These are phyloP conservation scores for Cygnus buccinator DNA, from an alignment of 2,113 vertebrate species.

Conservation along the genomic window DNA sequence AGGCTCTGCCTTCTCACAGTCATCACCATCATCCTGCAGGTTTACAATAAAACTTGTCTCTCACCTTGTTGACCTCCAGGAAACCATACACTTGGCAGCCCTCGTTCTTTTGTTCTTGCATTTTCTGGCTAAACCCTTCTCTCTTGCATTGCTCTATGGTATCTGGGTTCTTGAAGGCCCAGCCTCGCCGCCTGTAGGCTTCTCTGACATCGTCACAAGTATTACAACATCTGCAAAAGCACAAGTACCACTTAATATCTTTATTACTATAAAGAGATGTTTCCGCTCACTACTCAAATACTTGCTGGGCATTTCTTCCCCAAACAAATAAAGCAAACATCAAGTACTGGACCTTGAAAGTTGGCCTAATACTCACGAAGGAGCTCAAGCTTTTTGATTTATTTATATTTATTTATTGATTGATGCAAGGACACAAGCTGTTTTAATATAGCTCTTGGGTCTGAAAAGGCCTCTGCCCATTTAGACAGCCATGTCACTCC, in stretches of 20 bases:
- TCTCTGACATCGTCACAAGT: slow-evolving; percentile 97
- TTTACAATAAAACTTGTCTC: slow-evolving; percentile 2
- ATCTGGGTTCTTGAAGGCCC: slow-evolving; percentile 97
- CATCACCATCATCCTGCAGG: background rate
- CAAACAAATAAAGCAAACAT: background rate
- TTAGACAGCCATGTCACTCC: background rate
- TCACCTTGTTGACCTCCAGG: slow-evolving; percentile 97
- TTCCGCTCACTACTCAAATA: background rate
- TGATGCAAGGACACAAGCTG: background rate
- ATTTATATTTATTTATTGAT: background rate
- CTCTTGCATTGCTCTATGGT: slow-evolving; percentile 96
- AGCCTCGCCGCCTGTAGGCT: slow-evolving; percentile 93
- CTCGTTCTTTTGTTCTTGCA: slow-evolving; percentile 99
- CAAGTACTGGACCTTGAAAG: background rate
- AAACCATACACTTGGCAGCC: slow-evolving; percentile 97
- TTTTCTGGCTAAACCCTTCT: slow-evolving; percentile 97
- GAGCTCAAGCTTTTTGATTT: background rate
- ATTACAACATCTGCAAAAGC: slow-evolving; percentile 89
- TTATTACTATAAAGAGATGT: background rate
- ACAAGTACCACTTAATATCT: background rate
- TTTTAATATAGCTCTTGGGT: background rate
- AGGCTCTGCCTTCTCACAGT: background rate
- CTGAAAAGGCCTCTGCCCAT: background rate
- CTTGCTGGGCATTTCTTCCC: background rate
- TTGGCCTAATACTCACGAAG: background rate